Conservation (phyloP, 2,797 vertebrate species). For the Australoheros facetus region DNA sequence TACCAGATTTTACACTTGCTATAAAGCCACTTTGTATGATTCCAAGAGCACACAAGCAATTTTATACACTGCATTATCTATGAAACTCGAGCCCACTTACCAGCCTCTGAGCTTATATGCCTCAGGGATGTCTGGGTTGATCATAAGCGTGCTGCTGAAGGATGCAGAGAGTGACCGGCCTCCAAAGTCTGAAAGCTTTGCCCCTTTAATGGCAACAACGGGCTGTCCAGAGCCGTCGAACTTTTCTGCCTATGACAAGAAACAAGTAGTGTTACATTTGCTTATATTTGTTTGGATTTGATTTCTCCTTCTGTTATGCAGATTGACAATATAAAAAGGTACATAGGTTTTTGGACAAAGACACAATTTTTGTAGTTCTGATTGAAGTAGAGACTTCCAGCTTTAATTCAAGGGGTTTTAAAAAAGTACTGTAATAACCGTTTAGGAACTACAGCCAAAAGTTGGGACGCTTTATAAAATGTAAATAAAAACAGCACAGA, state of each 20-base stretch:
- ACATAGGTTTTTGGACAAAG: neutral
- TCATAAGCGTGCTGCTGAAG: slow-evolving; percentile 90
- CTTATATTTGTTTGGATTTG: neutral
- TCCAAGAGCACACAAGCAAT: neutral
- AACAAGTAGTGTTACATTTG: slow-evolving; percentile 1
- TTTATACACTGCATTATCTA: slow-evolving; percentile 21
- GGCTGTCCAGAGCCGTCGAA: slow-evolving; percentile 94
- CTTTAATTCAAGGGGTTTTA: neutral
- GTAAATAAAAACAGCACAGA: too few species aligned
- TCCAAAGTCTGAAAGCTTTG: slow-evolving; percentile 93
- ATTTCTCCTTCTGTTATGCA: neutral
- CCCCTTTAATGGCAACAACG: slow-evolving; percentile 93
- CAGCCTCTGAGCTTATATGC: slow-evolving; percentile 95
- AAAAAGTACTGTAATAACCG: too few species aligned
- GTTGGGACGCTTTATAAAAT: too few species aligned
- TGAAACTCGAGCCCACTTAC: slow-evolving; percentile 75
- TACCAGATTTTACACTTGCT: slow-evolving; percentile 6
- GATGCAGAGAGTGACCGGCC: slow-evolving; percentile 92
- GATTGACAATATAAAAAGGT: neutral
- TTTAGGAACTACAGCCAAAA: too few species aligned
- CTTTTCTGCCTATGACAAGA: slow-evolving; percentile 86
- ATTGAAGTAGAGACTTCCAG: neutral
- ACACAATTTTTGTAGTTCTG: neutral
- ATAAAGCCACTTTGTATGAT: neutral
- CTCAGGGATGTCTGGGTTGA: slow-evolving; percentile 97